Percentiles rank a stretch among this genome's conserved stretches.
phyloP scores from a whole-genome alignment of 2,113 vertebrate genomes.

The Boulengeromyrus knoepffleri region DNA sequence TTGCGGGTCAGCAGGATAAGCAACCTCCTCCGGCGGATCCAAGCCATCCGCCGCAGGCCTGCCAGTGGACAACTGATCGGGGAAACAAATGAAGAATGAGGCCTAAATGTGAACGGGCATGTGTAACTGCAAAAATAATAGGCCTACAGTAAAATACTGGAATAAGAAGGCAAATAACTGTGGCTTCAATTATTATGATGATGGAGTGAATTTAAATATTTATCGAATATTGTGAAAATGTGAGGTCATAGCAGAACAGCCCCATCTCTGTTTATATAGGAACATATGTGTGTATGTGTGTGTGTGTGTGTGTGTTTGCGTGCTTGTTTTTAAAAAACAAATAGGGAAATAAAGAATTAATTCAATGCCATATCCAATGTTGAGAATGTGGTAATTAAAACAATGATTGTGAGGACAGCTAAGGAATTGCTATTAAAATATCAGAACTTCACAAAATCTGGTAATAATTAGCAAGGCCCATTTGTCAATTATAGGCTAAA shows the following conservation, averaged over 20 bases:
- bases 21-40: neutral
- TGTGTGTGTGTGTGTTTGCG: neutral
- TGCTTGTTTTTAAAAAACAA: neutral
- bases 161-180: neutral
- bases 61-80: neutral
- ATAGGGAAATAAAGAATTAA: neutral
- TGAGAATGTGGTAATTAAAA: neutral
- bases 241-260: neutral
- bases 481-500: neutral
- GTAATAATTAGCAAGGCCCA: neutral
- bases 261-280: neutral
- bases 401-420: neutral
- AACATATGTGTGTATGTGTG: too few species aligned
- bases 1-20: conserved; percentile 23
- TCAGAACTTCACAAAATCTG: neutral
- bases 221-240: neutral
- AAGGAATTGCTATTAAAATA: neutral
- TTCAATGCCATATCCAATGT: neutral
- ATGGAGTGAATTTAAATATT: neutral
- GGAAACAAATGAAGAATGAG: neutral
- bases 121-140: neutral
- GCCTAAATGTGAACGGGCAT: neutral
- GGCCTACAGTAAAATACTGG: neutral
- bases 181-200: neutral
- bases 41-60: neutral